Evolutionary conservation across 2,888 invertebrate genomes (phyloP).

Genomic region (Ecdyonurus torrentis): DNA sequence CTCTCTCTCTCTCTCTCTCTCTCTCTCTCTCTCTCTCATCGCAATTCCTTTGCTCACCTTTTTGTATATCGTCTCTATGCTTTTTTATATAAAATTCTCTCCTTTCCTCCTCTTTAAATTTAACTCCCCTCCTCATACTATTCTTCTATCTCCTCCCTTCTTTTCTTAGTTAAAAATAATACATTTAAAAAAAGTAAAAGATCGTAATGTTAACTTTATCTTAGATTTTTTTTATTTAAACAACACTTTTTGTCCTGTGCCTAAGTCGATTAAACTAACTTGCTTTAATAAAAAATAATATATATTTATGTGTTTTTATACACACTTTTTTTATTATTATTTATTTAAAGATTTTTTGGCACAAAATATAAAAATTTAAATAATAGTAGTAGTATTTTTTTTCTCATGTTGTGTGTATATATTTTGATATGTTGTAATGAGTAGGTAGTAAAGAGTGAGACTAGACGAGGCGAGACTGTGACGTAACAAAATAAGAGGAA

Average conservation of each 20-base stretch:
- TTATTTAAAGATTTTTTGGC: neutral
- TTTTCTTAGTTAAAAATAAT: neutral
- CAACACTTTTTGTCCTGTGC: neutral
- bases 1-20: neutral
- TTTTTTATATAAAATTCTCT: neutral
- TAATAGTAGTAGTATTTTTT: neutral
- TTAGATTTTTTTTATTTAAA: neutral
- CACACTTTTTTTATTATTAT: neutral
- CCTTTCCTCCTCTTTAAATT: neutral
- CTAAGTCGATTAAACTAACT: neutral
- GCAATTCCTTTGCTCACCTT: slow-evolving; percentile 1
- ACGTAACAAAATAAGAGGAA: neutral
- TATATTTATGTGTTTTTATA: neutral
- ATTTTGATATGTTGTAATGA: neutral
- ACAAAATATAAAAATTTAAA: neutral
- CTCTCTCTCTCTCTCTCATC: slow-evolving; percentile 1
- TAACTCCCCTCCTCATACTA: neutral
- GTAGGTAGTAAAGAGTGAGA: neutral
- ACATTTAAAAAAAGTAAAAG: neutral
- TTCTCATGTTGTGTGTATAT: neutral
- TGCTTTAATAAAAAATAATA: neutral
- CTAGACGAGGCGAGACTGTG: neutral
- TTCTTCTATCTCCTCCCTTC: no score
- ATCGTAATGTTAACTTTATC: neutral
- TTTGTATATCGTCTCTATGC: neutral